Conservation (phyloP, 2,113 vertebrate species). For the Irena cyanogastra region DNA sequence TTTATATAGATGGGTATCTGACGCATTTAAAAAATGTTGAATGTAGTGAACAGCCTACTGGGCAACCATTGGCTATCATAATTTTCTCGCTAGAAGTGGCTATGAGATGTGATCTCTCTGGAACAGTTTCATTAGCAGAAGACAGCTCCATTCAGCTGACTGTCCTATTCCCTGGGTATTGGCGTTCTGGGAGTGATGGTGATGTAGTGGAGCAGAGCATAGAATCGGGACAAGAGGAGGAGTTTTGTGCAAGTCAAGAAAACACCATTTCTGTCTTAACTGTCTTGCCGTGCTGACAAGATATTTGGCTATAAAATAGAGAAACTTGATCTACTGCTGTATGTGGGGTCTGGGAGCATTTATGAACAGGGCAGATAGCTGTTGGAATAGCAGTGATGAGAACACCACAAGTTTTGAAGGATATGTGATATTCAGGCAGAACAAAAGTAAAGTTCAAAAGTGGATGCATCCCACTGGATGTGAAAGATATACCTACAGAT, state of each 20-base stretch:
- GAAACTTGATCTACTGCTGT: neutral
- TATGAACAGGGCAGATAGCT: neutral
- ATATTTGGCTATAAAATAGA: neutral
- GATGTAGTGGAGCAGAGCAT: neutral
- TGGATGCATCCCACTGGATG: neutral
- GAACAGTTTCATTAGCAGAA: neutral
- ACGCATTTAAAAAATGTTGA: neutral
- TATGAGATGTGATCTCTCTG: neutral
- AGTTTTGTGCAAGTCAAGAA: neutral
- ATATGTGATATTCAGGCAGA: neutral
- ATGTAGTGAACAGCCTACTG: neutral
- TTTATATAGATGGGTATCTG: neutral
- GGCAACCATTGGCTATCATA: neutral
- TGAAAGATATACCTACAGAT: neutral
- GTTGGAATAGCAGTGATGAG: neutral
- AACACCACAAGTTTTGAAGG: neutral
- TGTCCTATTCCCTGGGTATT: neutral
- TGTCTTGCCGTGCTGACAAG: neutral
- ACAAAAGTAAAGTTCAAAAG: neutral
- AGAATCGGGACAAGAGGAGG: neutral
- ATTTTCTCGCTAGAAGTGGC: neutral
- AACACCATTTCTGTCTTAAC: neutral
- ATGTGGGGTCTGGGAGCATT: neutral
- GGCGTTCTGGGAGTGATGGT: neutral
- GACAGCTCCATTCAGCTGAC: neutral